A percentile compares a stretch with the other conserved stretches of the same genome.
Evolutionary conservation across 2,113 vertebrate species (phyloP).

Genomic region (Uropsilus gracilis): DNA sequence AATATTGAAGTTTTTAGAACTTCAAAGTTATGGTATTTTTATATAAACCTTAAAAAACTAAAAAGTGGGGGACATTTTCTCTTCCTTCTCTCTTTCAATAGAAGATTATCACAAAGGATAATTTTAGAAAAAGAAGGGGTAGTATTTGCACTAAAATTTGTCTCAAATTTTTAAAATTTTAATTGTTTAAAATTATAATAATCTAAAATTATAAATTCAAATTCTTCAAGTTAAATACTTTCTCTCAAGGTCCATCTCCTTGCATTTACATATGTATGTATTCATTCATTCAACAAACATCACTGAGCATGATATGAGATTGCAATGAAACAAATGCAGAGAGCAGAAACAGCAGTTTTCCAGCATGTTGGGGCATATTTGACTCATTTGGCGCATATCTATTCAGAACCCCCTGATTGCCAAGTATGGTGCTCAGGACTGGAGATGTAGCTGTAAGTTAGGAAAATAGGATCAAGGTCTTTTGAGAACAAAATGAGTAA

Average conservation of each 20-base stretch:
- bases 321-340: background rate
- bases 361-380: background rate
- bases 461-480: too few relatives aligned
- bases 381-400: background rate
- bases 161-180: too few relatives aligned
- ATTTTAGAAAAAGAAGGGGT: background rate
- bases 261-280: background rate
- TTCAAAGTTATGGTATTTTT: constrained; percentile 23
- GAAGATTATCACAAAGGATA: rapidly evolving
- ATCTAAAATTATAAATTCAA: background rate
- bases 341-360: background rate
- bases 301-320: background rate
- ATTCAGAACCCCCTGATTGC: rapidly evolving
- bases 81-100: background rate
- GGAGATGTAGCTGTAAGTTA: background rate
- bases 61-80: background rate
- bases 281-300: background rate
- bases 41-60: background rate
- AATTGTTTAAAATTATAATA: too few relatives aligned
- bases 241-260: background rate
- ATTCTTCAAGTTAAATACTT: too few relatives aligned
- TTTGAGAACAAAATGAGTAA: rapidly evolving
- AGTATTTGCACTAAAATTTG: background rate
- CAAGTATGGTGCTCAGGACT: background rate
- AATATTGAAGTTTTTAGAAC: constrained; percentile 32